Conservation (phyloP, 2,888 invertebrate genomes). For the Syrista parreyssii region DNA sequence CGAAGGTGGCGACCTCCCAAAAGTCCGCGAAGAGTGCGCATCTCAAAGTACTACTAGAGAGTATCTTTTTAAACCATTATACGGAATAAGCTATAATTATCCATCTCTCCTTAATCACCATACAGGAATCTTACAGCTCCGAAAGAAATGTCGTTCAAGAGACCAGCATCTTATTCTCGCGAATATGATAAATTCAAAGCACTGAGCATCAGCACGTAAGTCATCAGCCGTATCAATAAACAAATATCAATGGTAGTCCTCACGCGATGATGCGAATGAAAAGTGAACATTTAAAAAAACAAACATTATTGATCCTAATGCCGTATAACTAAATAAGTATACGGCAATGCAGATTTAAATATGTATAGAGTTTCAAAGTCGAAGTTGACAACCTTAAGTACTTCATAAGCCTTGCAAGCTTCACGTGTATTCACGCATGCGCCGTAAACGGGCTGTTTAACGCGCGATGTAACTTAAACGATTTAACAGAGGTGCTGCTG, state of each 20-base stretch:
- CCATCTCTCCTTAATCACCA: neutral
- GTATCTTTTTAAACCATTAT: neutral
- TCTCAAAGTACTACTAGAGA: conserved; percentile 16
- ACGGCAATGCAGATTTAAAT: neutral
- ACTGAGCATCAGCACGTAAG: neutral
- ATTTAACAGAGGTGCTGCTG: neutral
- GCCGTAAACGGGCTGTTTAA: neutral
- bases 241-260: neutral
- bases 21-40: conserved; percentile 33
- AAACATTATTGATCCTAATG: neutral
- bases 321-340: neutral
- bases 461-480: neutral
- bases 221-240: neutral
- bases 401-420: neutral
- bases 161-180: neutral
- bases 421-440: neutral
- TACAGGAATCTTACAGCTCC: conserved; percentile 17
- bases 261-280: neutral
- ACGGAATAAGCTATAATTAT: neutral
- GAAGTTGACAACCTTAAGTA: neutral
- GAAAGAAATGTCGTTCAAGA: conserved; percentile 19
- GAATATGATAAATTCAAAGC: neutral
- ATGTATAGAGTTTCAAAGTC: neutral
- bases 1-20: conserved; percentile 51
- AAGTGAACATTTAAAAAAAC: neutral